Percentiles rank a stretch among this genome's conserved stretches.
phyloP scores from a whole-genome alignment of 2,888 invertebrate genomes.

The Saturnia japonica region DNA sequence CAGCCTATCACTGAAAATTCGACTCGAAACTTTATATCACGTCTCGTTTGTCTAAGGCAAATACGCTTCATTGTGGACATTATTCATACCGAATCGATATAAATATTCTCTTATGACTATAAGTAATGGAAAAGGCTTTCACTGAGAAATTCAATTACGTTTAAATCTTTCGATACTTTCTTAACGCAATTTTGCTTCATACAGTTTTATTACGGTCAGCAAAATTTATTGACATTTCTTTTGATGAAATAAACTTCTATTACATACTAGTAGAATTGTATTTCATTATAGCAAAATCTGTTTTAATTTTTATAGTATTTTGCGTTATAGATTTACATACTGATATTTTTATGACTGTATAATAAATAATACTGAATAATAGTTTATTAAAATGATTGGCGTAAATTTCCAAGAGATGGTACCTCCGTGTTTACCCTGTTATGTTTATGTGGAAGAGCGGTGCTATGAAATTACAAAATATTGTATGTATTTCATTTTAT shows the following conservation, averaged over 20 bases:
- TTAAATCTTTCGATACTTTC: constrained; percentile 42
- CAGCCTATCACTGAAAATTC: constrained; percentile 55
- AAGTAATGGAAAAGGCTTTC: constrained; percentile 49
- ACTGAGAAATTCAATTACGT: constrained; percentile 52
- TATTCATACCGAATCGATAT: constrained; percentile 52
- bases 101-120: constrained; percentile 54
- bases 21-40: constrained; percentile 28
- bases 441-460: no score
- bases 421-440: no score
- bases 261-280: not conserved
- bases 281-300: not conserved
- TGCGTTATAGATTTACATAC: not conserved
- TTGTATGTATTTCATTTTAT: not conserved
- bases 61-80: constrained; percentile 49
- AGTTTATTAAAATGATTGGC: no score
- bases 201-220: constrained; percentile 39
- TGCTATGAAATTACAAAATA: no score
- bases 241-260: constrained; percentile 14
- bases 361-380: no score
- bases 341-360: no score
- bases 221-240: constrained; percentile 32
- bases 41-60: constrained; percentile 17
- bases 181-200: constrained; percentile 40
- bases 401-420: no score
- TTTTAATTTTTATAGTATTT: not conserved